Evolutionary conservation across 2,113 vertebrate genomes (phyloP).

Genomic region (Muntiacus reevesi): DNA sequence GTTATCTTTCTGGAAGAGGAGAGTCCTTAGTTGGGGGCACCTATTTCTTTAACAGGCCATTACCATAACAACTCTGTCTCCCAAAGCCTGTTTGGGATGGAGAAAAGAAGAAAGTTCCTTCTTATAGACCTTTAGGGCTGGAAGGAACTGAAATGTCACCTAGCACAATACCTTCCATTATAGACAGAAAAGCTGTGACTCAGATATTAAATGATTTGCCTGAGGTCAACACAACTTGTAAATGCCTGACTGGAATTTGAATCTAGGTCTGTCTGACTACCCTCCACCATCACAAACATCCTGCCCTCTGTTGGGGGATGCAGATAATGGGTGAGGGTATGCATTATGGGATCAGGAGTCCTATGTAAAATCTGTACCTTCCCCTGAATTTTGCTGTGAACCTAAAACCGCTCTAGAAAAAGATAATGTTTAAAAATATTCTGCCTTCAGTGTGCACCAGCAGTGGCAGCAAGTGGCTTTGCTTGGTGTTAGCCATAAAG

Average conservation of each 20-base stretch:
- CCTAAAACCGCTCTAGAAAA: not conserved
- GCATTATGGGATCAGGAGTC: not conserved
- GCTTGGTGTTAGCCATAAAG: not conserved
- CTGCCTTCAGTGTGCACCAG: not conserved
- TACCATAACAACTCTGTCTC: not conserved
- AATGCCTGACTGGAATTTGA: not conserved
- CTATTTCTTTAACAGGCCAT: slow-evolving; percentile 19
- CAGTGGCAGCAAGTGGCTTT: not conserved
- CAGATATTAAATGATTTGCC: not conserved
- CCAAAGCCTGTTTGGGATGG: not conserved
- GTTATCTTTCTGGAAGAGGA: not conserved
- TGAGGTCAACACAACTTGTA: not conserved
- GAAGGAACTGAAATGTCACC: not conserved
- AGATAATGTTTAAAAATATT: not conserved
- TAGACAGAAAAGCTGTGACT: not conserved
- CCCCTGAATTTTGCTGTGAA: not conserved
- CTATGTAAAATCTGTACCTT: not conserved
- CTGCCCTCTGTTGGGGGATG: not conserved
- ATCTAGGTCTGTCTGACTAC: not conserved
- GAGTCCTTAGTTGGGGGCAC: not conserved
- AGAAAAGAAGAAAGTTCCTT: slow-evolving; percentile 16
- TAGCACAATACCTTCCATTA: not conserved
- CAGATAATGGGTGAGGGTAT: not conserved
- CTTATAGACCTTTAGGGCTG: not conserved
- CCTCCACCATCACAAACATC: not conserved